These are phyloP conservation scores for Acanthopleura granulata DNA, from an alignment of 2,888 invertebrate genomes.

Conservation along the genomic window DNA sequence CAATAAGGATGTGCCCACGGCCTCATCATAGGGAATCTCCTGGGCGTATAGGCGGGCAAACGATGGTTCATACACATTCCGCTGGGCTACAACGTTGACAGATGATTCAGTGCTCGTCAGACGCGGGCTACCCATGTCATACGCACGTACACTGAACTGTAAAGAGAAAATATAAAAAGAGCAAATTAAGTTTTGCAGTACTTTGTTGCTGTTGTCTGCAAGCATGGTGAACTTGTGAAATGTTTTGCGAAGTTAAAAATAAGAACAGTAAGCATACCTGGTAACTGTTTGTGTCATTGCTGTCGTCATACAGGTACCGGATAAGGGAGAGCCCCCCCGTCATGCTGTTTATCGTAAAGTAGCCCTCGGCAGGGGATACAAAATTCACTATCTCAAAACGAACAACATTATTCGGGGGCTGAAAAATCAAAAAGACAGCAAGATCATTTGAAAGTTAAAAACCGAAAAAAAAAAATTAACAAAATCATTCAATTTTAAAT, in stretches of 20 bases:
- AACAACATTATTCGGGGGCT: background rate
- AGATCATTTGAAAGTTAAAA: too few species aligned
- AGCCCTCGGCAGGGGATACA: slow-evolving; percentile 17
- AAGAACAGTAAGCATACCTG: background rate
- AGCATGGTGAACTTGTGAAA: too few species aligned
- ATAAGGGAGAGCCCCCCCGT: slow-evolving; percentile 28
- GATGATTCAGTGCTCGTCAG: slow-evolving; percentile 11
- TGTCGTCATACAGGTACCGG: slow-evolving; percentile 26
- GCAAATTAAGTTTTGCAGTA: too few species aligned
- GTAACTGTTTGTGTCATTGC: background rate
- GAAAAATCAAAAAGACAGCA: background rate
- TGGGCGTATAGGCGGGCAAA: background rate
- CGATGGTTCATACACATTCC: background rate
- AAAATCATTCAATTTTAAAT: too few species aligned
- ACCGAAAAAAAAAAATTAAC: too few species aligned
- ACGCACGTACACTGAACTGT: slow-evolving; percentile 34
- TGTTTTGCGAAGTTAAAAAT: background rate
- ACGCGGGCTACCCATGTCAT: slow-evolving; percentile 33
- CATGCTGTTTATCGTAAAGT: slow-evolving; percentile 28
- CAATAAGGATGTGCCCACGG: background rate
- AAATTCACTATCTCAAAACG: background rate
- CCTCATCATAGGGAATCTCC: background rate
- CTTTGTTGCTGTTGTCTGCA: too few species aligned
- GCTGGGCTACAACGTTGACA: background rate
- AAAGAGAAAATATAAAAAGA: slow-evolving; percentile 17